Base-by-base conservation (phyloP, 2,888 invertebrate genomes). In the Drosophila neonasuta region DNA sequence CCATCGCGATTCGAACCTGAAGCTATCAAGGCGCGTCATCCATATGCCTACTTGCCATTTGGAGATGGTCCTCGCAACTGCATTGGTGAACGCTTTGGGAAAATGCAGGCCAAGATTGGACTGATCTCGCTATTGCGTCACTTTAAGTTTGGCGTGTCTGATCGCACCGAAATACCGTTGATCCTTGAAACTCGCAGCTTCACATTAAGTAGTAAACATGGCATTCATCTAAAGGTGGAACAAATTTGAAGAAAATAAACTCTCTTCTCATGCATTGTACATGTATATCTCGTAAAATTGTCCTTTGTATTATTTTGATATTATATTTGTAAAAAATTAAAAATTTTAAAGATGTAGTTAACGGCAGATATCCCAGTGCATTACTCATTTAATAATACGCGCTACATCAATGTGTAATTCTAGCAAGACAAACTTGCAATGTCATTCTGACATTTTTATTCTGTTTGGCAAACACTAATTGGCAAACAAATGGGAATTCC, bases 11-110 rank as follows among this genome's bases (percentile, higher is more conserved):
- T 71, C 8, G 62, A 62, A 9, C 72, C 72, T 2, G 59, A 63
- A 0, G 68, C 52, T 6, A 46, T 72, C 10, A 63, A 70, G n/a
- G 91, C 90, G 36, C 82, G 93, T 52, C 92, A 92, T 61, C 80
- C 80, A 0, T 74, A 69, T 20, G 65, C 87, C 0, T 89, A 83
- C 68, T 46, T 89, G 20, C 85, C 89, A 2, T 90, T 90, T 45
- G 90, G 90, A 0, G 89, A 89, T 52, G 90, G 90, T 13, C 90
- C 88, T 0, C 77, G 89, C 1, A 89, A 80, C 57, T 90, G 90
- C 59, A 84, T 90, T 44, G 90, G 89, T 0, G 54, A 84, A 39
- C 77, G 90, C 17, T 90, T 90, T 54, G 90, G 88, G 0, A 87
- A 88, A 61, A 86, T 90, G 86, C 89, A 89, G 63, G 69, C 85